Evolutionary conservation across 1,140 invertebrate genomes (phyloP).

Genomic region (Eriocheir sinensis): DNA sequence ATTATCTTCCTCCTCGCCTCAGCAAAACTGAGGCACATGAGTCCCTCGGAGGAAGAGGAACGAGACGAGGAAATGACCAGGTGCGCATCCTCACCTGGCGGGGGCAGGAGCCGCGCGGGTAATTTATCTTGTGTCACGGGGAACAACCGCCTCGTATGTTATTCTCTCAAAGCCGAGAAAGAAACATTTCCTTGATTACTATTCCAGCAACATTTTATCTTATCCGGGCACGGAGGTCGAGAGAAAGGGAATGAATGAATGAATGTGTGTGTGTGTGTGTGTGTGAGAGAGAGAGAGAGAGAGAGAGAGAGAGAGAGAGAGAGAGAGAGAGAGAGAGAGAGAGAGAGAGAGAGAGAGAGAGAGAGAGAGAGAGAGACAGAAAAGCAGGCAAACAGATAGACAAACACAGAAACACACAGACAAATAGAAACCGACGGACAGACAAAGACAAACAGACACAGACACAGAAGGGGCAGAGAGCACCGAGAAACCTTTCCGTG

Average conservation of each 20-base stretch:
- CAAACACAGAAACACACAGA: too few relatives aligned
- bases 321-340: too few relatives aligned
- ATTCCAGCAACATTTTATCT: background rate
- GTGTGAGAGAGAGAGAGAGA: too few relatives aligned
- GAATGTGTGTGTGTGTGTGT: too few relatives aligned
- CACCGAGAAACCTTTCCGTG: too few relatives aligned
- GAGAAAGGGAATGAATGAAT: background rate
- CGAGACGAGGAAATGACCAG: background rate
- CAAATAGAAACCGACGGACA: too few relatives aligned
- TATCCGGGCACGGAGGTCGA: background rate
- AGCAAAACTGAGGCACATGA: background rate
- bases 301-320: too few relatives aligned
- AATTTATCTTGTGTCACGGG: background rate
- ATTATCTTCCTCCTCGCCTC: background rate
- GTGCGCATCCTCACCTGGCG: background rate
- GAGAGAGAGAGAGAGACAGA: too few relatives aligned
- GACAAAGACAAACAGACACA: too few relatives aligned
- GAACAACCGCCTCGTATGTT: background rate
- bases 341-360: too few relatives aligned
- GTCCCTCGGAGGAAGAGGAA: background rate
- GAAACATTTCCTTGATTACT: constrained; percentile 2
- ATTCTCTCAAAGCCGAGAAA: background rate
- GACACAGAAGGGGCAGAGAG: too few relatives aligned
- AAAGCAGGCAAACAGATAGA: too few relatives aligned
- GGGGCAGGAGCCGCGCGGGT: background rate